These are phyloP conservation scores for Herpetotheres cachinnans DNA, from an alignment of 2,113 vertebrate species.

Conservation along the genomic window DNA sequence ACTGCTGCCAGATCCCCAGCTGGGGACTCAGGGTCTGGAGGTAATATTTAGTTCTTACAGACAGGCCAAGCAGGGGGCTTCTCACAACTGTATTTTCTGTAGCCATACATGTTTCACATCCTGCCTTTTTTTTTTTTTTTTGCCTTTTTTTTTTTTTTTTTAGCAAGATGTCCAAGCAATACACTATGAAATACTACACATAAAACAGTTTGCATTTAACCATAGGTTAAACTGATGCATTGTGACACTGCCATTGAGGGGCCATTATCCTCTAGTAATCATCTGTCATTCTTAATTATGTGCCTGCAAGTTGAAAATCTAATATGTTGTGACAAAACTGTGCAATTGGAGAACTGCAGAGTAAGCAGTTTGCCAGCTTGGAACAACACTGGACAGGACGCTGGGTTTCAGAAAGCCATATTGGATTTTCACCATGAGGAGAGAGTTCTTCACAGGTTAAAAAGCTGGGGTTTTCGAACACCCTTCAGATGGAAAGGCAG, in stretches of 20 bases:
- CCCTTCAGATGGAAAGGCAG: neutral
- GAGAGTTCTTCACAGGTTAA: neutral
- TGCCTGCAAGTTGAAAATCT: neutral
- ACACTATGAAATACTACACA: neutral
- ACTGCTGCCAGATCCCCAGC: neutral
- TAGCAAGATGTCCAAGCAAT: neutral
- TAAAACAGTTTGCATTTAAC: neutral
- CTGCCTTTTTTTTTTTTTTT: neutral
- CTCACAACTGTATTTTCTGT: neutral
- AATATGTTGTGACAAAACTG: slow-evolving; percentile 43
- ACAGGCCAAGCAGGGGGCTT: neutral
- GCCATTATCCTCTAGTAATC: slow-evolving; percentile 30
- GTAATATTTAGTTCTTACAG: neutral
- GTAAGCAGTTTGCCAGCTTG: neutral
- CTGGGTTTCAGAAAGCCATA: neutral
- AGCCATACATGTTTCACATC: neutral
- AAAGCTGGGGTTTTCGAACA: neutral
- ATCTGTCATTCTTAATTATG: slow-evolving; percentile 43
- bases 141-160: neutral
- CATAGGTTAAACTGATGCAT: slow-evolving; percentile 46
- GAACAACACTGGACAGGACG: neutral
- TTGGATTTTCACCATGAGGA: neutral
- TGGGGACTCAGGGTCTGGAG: neutral
- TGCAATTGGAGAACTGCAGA: neutral
- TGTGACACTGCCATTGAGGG: slow-evolving; percentile 18